Conservation (phyloP, 2,888 invertebrate species). For the Lamellibrachia satsuma region DNA sequence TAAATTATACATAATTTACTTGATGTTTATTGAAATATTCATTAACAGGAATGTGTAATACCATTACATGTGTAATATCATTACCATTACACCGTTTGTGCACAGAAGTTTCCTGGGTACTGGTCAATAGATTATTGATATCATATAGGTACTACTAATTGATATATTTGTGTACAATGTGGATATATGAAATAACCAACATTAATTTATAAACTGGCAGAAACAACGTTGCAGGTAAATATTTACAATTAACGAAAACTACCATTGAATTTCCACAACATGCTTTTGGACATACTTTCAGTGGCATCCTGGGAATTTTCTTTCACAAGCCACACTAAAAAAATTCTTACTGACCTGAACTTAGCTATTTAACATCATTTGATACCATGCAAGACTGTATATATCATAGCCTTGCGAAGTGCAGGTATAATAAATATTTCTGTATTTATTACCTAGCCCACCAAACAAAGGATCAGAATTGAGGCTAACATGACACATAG, state of each 20-base stretch:
- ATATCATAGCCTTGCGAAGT: neutral
- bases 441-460: neutral
- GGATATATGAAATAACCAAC: too few relatives aligned
- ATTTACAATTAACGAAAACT: neutral
- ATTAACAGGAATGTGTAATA: too few relatives aligned
- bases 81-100: too few relatives aligned
- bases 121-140: neutral
- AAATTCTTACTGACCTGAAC: neutral
- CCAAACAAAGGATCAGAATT: neutral
- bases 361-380: neutral
- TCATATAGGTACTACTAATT: neutral
- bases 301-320: neutral
- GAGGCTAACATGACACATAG: neutral
- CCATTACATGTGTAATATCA: too few relatives aligned
- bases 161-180: too few relatives aligned
- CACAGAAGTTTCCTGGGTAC: too few relatives aligned
- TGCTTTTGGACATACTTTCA: neutral
- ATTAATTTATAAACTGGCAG: too few relatives aligned
- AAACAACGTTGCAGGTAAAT: neutral
- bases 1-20: too few relatives aligned
- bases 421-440: conserved; percentile 9
- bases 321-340: neutral
- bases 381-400: neutral
- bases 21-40: too few relatives aligned
- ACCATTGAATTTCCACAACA: neutral